Percentiles rank a stretch among this genome's conserved stretches.
Conservation (phyloP, 2,113 vertebrate species). For the Gracilinanus agilis region DNA sequence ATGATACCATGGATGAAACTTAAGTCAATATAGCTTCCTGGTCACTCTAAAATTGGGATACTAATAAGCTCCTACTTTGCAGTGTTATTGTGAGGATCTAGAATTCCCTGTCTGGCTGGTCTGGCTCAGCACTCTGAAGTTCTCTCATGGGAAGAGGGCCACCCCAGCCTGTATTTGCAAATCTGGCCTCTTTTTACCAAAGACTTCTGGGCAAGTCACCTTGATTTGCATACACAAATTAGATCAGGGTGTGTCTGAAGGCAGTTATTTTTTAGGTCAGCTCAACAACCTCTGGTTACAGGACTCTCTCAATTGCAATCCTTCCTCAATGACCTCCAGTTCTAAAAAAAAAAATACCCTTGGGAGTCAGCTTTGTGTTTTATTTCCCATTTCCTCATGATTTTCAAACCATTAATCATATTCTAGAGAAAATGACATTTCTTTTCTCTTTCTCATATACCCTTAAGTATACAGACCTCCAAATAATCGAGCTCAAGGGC, state of each 20-base stretch:
- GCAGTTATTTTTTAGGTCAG: constrained; percentile 16
- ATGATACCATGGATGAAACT: neutral
- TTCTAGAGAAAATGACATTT: constrained; percentile 56
- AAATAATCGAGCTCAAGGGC: constrained; percentile 47
- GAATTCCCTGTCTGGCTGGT: constrained; percentile 29
- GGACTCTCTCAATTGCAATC: constrained; percentile 27
- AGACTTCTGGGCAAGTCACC: constrained; percentile 39
- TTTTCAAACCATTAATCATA: constrained; percentile 62
- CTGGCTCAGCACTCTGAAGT: neutral
- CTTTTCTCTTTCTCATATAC: constrained; percentile 13
- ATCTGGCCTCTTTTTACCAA: constrained; percentile 61
- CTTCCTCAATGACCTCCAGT: constrained; percentile 24
- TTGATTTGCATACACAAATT: constrained; percentile 58
- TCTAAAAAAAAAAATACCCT: constrained; percentile 47
- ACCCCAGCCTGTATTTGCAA: constrained; percentile 56
- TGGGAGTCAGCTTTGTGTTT: constrained; percentile 34
- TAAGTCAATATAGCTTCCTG: neutral
- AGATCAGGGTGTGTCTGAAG: constrained; percentile 38
- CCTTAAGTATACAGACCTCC: neutral
- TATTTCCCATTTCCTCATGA: constrained; percentile 41
- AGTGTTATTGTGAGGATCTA: neutral
- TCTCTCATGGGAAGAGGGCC: neutral
- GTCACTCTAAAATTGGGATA: neutral
- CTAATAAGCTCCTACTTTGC: neutral
- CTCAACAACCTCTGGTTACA: neutral